phyloP scores from a whole-genome alignment of 2,797 vertebrate species.

The Morelia viridis region DNA sequence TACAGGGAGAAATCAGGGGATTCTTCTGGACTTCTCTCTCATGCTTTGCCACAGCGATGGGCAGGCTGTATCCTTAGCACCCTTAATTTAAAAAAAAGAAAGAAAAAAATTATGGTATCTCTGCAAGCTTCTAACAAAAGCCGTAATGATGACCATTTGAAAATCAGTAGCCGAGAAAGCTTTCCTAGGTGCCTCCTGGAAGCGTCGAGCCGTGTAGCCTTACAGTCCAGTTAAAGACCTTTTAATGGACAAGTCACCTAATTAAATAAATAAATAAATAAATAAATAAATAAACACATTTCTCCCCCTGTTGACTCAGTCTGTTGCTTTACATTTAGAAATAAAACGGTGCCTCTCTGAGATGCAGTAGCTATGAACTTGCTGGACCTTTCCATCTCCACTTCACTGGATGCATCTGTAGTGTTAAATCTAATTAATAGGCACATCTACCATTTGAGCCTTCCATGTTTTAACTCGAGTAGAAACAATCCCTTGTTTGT shows the following conservation, averaged over 20 bases:
- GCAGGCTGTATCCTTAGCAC: neutral
- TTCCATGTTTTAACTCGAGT: too few relatives aligned
- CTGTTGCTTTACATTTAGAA: neutral
- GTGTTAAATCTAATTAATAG: too few relatives aligned
- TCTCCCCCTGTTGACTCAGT: too few relatives aligned
- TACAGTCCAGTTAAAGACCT: neutral
- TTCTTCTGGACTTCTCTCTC: neutral
- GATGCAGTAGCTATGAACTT: neutral
- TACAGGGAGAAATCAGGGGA: neutral
- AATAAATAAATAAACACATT: too few relatives aligned
- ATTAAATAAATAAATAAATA: too few relatives aligned
- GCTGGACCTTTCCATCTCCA: too few relatives aligned
- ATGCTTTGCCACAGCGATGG: neutral
- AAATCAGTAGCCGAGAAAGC: neutral
- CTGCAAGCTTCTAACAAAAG: neutral
- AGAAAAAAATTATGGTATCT: too few relatives aligned
- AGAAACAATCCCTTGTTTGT: too few relatives aligned
- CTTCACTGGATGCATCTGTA: too few relatives aligned
- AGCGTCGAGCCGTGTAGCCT: neutral
- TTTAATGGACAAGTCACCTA: neutral
- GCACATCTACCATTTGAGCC: too few relatives aligned
- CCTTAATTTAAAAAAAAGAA: neutral
- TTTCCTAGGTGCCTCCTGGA: neutral
- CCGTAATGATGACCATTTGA: too few relatives aligned
- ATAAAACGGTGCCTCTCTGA: neutral